Evolutionary conservation across 2,113 vertebrate species (phyloP).

Genomic region (Hepsetus odoe): DNA sequence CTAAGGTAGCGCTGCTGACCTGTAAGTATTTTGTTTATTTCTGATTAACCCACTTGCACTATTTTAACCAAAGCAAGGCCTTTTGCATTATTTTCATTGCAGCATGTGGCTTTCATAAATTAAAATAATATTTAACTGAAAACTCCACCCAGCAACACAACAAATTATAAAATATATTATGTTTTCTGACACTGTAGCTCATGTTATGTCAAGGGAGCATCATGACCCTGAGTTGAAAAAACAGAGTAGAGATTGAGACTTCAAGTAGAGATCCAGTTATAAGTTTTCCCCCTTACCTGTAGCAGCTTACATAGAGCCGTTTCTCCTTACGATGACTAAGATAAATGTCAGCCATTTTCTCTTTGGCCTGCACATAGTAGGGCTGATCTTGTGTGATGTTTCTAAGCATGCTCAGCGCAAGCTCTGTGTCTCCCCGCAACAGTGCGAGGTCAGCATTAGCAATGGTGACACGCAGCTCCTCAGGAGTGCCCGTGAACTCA

Average conservation of each 20-base stretch:
- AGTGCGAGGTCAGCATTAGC: constrained; percentile 91
- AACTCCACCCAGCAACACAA: not conserved
- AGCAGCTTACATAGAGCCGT: constrained; percentile 89
- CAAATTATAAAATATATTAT: not conserved
- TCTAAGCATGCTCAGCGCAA: constrained; percentile 89
- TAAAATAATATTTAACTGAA: not conserved
- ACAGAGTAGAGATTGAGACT: too few species aligned
- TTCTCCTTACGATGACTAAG: constrained; percentile 92
- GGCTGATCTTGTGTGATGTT: constrained; percentile 88
- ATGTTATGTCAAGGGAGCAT: not conserved
- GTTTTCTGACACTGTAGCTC: not conserved
- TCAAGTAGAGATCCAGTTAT: too few species aligned
- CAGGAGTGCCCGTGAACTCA: constrained; percentile 92
- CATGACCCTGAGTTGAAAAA: not conserved
- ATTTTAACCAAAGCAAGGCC: too few species aligned
- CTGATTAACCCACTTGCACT: too few species aligned
- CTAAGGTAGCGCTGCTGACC: too few species aligned
- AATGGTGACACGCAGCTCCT: constrained; percentile 90
- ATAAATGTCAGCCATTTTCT: constrained; percentile 96
- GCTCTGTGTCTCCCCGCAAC: constrained; percentile 86
- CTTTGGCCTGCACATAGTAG: constrained; percentile 93
- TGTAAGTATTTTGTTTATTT: too few species aligned
- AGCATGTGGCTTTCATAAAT: too few species aligned
- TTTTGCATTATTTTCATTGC: too few species aligned
- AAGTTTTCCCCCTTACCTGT: constrained; percentile 84